Evolutionary conservation across 1,140 invertebrate genomes (phyloP), one percentile per base, ranked within the genome.

Genomic region (Thalassaphorura encarpata): DNA sequence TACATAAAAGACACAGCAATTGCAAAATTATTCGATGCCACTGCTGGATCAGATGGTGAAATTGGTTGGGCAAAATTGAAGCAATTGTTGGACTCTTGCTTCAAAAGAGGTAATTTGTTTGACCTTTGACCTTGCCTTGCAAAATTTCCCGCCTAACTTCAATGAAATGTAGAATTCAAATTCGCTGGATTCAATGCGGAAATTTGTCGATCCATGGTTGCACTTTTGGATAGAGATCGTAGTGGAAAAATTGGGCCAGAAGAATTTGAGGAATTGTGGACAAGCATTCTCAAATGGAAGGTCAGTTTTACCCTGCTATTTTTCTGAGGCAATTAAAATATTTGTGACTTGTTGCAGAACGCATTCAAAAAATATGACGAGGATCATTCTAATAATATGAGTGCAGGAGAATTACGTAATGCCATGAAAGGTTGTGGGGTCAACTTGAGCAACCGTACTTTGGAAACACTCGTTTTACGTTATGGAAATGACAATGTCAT

Each of bases 51-150:
- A 46, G 92, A 97, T 69, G 79, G 87, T 69, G 91, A 96, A 74
- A 85, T 97, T 1, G 91, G 95, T 72, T 91, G 89, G 82, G 82
- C 82, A 72, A 91, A 97, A 69, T 74, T 97, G 16, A 89, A 92
- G 72, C 82, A 90, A 67, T 89, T 96, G 65, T 76, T 97, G 41
- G 89, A 96, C 74, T 83, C 86, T 68, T 87, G 89, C 16, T 86
- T 94, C 77, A 80, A 82, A 62, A 84, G 84, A 78, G 90, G 88
- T 91, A 76, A 66, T 58, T 33, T 23, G 24, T 5, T 5, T 42
- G 19, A 42, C 41, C 33, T 36, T 36, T n/a, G 46, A 33, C 36
- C 33, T 41, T 2, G 2, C 11, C 18, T 60, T 28, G 3, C 26
- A n/a, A 24, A 13, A n/a, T 8, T 42, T 42, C 13, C 13, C 19